Conservation (phyloP, 2,113 vertebrate genomes). For the Sinocyclocheilus rhinocerous region DNA sequence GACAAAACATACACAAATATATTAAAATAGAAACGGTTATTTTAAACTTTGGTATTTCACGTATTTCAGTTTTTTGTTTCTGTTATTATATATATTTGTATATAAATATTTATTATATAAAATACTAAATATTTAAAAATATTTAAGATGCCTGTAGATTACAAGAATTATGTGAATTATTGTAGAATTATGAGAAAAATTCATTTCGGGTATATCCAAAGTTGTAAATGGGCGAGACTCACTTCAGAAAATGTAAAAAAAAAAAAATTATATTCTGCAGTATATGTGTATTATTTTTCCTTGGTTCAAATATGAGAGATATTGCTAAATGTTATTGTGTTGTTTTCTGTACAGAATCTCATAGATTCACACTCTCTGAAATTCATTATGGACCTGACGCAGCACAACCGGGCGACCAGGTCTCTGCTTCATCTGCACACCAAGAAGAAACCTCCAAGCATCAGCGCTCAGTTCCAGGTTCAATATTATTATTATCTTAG, state of each 20-base stretch:
- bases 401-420: slow-evolving; percentile 85
- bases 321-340: neutral
- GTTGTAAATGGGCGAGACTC: neutral
- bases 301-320: neutral
- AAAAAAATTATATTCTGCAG: neutral
- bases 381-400: slow-evolving; percentile 83
- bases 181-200: neutral
- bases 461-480: slow-evolving; percentile 92
- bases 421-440: slow-evolving; percentile 84
- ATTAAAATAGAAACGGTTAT: too few relatives aligned
- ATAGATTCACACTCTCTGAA: slow-evolving; percentile 87
- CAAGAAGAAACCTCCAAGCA: slow-evolving; percentile 84
- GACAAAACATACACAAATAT: too few relatives aligned
- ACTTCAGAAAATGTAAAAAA: neutral
- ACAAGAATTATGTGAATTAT: neutral
- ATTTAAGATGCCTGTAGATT: neutral
- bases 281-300: neutral
- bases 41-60: too few relatives aligned
- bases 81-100: too few relatives aligned
- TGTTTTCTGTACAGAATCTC: slow-evolving; percentile 80
- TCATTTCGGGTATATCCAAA: neutral
- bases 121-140: too few relatives aligned
- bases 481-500: neutral
- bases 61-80: too few relatives aligned
- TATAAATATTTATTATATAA: too few relatives aligned